Conservation (phyloP, 2,888 invertebrate species). For the Tetrapedia diversipes region DNA sequence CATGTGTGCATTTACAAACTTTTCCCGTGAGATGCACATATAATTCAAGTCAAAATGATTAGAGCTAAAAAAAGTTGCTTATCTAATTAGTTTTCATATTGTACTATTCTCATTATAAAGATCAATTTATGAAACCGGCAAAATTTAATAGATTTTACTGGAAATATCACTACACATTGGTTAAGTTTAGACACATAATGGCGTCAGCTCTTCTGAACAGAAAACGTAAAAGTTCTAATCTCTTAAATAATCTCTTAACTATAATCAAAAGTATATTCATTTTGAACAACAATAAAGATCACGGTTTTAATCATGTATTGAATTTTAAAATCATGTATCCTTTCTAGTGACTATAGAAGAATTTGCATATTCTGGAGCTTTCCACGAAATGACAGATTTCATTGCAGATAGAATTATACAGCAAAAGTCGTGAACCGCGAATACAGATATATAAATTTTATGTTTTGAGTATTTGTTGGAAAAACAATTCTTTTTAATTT, state of each 20-base stretch:
- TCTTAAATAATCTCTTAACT: background rate
- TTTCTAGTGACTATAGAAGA: background rate
- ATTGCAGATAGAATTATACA: slow-evolving; percentile 24
- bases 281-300: background rate
- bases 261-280: background rate
- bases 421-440: background rate
- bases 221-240: background rate
- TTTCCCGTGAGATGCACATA: background rate
- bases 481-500: background rate
- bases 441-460: slow-evolving; percentile 11
- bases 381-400: slow-evolving; percentile 33
- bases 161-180: slow-evolving; percentile 16
- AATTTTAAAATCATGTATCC: background rate
- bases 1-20: background rate
- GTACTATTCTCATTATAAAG: background rate
- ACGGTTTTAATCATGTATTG: background rate
- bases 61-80: background rate
- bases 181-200: slow-evolving; percentile 33
- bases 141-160: background rate
- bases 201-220: slow-evolving; percentile 38
- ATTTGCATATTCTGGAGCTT: slow-evolving; percentile 39
- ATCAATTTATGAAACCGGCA: background rate
- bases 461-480: background rate
- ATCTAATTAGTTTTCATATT: background rate
- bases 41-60: background rate